Base-by-base conservation (phyloP, 2,888 invertebrate species). In the Pandemis corylana region DNA sequence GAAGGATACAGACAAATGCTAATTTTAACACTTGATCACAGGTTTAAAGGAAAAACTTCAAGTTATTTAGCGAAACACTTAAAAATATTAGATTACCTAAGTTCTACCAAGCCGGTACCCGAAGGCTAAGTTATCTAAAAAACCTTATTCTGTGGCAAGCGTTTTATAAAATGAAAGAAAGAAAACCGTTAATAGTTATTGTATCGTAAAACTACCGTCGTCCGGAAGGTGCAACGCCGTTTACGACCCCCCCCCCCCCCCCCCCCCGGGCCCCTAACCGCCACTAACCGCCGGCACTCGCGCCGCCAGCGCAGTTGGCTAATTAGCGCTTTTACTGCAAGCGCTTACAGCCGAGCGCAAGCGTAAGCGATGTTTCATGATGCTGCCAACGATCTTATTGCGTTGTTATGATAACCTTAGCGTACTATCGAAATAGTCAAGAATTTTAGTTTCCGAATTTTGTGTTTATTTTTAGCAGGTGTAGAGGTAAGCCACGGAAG, bases 231-330 rank as follows among this genome's bases (percentile, higher is more conserved):
- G 49, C 64, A 28, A 28, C 28, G 2, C 28, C 28, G 65, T 53
- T 67, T 53, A 51, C 66, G 66, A 53, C 49, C 41, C 9, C n/a
- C 20, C 44, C 49, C 13, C 28, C 20, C 65, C 49, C n/a, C n/a
- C n/a, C 9, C 10, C 36, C 10, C 12, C 13, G 10, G 4, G 49
- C 13, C 49, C 10, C 49, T 9, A 12, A 10, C 12, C 46, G 15
- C 51, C 51, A 53, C 51, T n/a, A 12, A 13, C 49, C 49, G 10
- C 5, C 13, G 49, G 49, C 28, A 36, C 28, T 36, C 28, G 28
- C 49, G 49, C 5, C 13, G 49, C 49, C 13, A 12, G 49, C 13
- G 13, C 49, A 49, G 44, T 44, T 44, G 44, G 44, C 44, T 44
- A 7, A 44, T 44, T 44, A 44, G 9, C 44, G 44, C 44, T 44